These are phyloP conservation scores for Limanda limanda DNA, from an alignment of 2,113 vertebrate species.

Conservation along the genomic window DNA sequence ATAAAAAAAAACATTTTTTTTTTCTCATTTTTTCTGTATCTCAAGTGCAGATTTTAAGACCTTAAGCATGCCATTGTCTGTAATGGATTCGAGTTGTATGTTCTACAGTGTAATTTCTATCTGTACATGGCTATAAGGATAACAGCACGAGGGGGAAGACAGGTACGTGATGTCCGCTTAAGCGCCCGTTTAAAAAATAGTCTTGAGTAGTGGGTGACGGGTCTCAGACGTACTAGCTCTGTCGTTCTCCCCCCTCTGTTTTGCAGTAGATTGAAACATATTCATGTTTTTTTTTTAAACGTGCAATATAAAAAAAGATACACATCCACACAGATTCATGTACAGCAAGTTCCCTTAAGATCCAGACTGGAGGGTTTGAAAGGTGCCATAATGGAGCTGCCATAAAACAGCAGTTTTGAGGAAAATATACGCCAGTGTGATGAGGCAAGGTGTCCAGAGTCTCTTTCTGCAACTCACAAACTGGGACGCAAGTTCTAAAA, in stretches of 20 bases:
- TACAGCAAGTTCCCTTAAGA: slow-evolving; percentile 68
- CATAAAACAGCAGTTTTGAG: slow-evolving; percentile 81
- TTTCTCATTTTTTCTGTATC: slow-evolving; percentile 36
- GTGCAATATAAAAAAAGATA: slow-evolving; percentile 82
- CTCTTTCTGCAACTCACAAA: slow-evolving; percentile 45
- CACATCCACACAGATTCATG: slow-evolving; percentile 72
- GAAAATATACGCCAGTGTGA: slow-evolving; percentile 56
- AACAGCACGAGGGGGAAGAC: slow-evolving; percentile 63
- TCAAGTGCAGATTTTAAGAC: slow-evolving; percentile 83
- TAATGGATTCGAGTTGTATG: slow-evolving; percentile 77
- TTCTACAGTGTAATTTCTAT: slow-evolving; percentile 76
- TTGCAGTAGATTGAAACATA: slow-evolving; percentile 74
- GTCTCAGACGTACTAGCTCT: slow-evolving; percentile 13
- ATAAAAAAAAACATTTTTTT: slow-evolving; percentile 58
- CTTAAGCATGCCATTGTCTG: slow-evolving; percentile 84
- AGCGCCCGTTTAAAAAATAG: slow-evolving; percentile 60
- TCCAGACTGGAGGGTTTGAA: slow-evolving; percentile 58
- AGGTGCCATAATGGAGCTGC: slow-evolving; percentile 77
- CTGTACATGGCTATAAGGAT: slow-evolving; percentile 77
- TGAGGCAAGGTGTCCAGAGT: slow-evolving; percentile 53
- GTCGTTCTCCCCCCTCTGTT: slow-evolving; percentile 50
- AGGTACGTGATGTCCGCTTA: slow-evolving; percentile 39
- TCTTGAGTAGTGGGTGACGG: slow-evolving; percentile 54
- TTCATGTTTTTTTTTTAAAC: slow-evolving; percentile 73
- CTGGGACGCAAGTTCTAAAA: slow-evolving; percentile 24